Base-by-base conservation (phyloP, 1,140 invertebrate genomes). In the Conopomorpha cramerella region DNA sequence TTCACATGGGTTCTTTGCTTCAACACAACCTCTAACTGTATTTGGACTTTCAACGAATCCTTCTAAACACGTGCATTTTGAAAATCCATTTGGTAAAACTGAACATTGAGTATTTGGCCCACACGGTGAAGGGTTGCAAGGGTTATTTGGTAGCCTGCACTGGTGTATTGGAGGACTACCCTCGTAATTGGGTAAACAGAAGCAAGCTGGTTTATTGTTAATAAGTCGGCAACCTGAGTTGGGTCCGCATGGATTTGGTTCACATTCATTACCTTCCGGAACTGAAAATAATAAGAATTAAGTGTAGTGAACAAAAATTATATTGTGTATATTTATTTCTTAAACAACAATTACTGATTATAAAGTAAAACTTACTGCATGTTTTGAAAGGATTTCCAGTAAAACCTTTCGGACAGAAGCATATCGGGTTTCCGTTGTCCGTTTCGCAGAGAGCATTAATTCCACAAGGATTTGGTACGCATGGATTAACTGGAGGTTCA, bases 301-400 rank as follows among this genome's bases (percentile, higher is more conserved):
- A 31, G 26, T 30, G n/a, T n/a, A n/a, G n/a, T n/a, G n/a, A n/a
- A n/a, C 13, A 31, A 23, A 28, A 13, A 23, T 18, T 31, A n/a
- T 16, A 19, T 15, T 30, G 30, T 38, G 12, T 7, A 23, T 30
- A 26, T 40, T 16, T 11, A 33, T 28, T 41, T 30, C 35, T n/a
- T n/a, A 13, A 8, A 34, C 11, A 34, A 35, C 17, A 16, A 28
- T 26, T 34, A 30, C 28, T 27, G 13, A 14, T 16, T 26, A 23
- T 8, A 37, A 19, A 25, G 30, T 30, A 11, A 25, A 53, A 92
- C 89, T 83, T 85, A 94, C 91, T 92, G 81, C 92, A 95, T 74
- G 88, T 90, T 42, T 89, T 85, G 55, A 94, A 95, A 8, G 93
- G 93, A 83, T 94, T 93, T 70, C 93, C 92, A 8, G 92, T 95